Evolutionary conservation across 2,888 invertebrate genomes (phyloP), one percentile per base, ranked within the genome.

Genomic region (Atethmia centrago): DNA sequence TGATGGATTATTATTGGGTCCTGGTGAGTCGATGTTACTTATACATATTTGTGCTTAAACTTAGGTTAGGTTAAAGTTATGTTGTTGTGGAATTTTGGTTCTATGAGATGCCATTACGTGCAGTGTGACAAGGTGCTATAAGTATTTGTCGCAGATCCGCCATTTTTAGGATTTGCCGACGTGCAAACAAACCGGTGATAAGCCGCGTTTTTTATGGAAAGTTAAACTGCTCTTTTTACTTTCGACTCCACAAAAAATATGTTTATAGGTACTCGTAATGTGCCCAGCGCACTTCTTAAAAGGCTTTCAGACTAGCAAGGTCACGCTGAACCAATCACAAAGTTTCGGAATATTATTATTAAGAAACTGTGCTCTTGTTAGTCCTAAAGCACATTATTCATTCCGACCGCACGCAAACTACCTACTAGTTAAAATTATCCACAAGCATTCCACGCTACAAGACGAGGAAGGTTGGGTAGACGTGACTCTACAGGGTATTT

Each of bases 401-500:
- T 75, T 56, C 47, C 28, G 28, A 19, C 47, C 65, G 65, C 55
- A 64, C 40, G 53, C 56, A 14, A 65, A 73, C 51, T 55, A 66
- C 42, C 63, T 62, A 21, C 19, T 25, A 53, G 55, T 2, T 53
- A 66, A 69, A 40, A 45, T 45, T 3, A 63, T 70, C 55, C 51
- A 19, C 16, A 31, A 71, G 36, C 25, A 67, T 56, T 70, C 53
- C 74, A 49, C 71, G 64, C 28, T 14, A 21, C n/a, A 31, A 55
- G 51, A 47, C 67, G 25, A 10, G 55, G 45, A 16, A 36, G 16
- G 45, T n/a, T n/a, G 21, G n/a, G 16, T 7, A 45, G 36, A 56
- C 63, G 47, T 71, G 64, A 69, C 55, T 68, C 76, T 72, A 80
- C 79, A 79, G 65, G 68, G 74, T 69, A 65, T 51, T 61, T 61